phyloP scores from a whole-genome alignment of 2,113 vertebrate genomes.

The Aplodontia rufa region DNA sequence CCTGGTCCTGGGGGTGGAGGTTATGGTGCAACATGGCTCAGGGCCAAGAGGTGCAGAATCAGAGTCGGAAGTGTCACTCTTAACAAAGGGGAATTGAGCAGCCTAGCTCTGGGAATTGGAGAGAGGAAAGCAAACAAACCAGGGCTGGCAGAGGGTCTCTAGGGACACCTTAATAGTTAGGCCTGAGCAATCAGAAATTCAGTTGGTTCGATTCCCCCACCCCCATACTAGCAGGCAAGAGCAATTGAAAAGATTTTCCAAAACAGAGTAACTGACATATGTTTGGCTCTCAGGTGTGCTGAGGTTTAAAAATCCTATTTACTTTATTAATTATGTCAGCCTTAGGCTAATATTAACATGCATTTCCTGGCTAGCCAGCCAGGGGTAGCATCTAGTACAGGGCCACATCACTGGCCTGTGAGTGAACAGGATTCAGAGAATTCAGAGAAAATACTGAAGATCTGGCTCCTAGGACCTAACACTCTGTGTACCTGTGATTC shows the following conservation, averaged over 20 bases:
- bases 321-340: conserved; percentile 52
- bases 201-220: background rate
- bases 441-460: background rate
- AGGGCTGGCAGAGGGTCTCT: background rate
- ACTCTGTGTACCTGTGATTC: background rate
- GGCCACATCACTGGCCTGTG: background rate
- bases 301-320: conserved; percentile 56
- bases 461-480: background rate
- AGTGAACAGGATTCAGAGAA: background rate
- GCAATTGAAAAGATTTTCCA: background rate
- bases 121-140: background rate
- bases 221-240: background rate
- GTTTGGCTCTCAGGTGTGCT: conserved; percentile 6
- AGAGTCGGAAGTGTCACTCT: conserved; percentile 19
- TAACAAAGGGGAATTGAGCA: conserved; percentile 13
- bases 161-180: background rate
- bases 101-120: background rate
- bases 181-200: background rate
- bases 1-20: background rate
- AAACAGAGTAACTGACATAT: background rate
- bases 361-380: background rate
- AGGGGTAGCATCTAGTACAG: background rate
- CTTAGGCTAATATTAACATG: conserved; percentile 38
- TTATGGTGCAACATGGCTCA: background rate
- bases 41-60: background rate